A percentile compares a stretch with the other conserved stretches of the same genome.
phyloP scores from a whole-genome alignment of 2,113 vertebrate species.

The Apeltes quadracus region DNA sequence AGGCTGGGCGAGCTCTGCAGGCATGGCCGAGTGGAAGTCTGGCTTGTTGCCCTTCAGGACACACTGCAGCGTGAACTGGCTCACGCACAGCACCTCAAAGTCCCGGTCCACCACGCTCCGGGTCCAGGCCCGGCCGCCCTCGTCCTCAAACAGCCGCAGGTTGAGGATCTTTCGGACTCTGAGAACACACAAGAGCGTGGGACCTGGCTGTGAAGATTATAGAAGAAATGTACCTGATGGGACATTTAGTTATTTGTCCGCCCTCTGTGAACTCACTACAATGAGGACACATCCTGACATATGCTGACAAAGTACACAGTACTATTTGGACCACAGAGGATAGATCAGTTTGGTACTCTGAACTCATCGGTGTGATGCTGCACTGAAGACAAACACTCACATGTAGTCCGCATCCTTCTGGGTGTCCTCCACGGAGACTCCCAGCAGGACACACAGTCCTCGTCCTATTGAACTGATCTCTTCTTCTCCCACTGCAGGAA shows the following conservation, averaged over 20 bases:
- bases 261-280: neutral
- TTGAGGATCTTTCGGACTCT: slow-evolving; percentile 97
- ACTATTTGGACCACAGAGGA: neutral
- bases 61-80: slow-evolving; percentile 96
- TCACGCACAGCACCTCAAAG: slow-evolving; percentile 92
- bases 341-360: neutral
- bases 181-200: too few relatives aligned
- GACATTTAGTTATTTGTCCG: neutral
- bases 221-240: neutral
- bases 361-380: neutral
- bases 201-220: too few relatives aligned
- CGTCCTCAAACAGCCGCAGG: slow-evolving; percentile 93
- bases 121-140: slow-evolving; percentile 90
- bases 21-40: slow-evolving; percentile 95
- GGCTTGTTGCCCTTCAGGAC: slow-evolving; percentile 96
- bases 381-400: slow-evolving; percentile 80
- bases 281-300: neutral
- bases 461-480: slow-evolving; percentile 92
- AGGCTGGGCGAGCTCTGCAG: slow-evolving; percentile 87
- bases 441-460: slow-evolving; percentile 93
- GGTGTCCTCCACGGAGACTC: slow-evolving; percentile 92
- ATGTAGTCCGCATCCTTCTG: slow-evolving; percentile 94
- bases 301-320: neutral
- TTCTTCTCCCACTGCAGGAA: slow-evolving; percentile 87
- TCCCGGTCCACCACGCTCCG: slow-evolving; percentile 93